Conservation (phyloP, 2,797 vertebrate species). For the Hydrophis major region DNA sequence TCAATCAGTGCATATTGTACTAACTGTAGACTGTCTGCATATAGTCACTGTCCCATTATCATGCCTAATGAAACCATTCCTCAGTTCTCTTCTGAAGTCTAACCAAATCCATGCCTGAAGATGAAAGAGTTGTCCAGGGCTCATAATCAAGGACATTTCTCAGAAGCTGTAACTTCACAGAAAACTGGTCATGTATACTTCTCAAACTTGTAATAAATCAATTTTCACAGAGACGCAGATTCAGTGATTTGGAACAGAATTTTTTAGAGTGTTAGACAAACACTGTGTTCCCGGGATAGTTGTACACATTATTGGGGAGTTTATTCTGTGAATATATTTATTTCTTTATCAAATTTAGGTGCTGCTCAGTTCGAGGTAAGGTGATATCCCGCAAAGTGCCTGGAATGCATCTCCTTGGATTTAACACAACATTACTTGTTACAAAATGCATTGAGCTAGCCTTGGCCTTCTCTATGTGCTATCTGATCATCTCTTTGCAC, state of each 20-base stretch:
- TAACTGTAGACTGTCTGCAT: background rate
- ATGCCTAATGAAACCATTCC: background rate
- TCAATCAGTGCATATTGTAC: background rate
- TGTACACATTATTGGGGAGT: no score
- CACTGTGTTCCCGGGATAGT: background rate
- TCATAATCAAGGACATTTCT: background rate
- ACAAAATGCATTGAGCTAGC: background rate
- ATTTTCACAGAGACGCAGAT: background rate
- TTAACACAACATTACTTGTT: background rate
- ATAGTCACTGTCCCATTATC: background rate
- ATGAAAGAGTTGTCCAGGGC: background rate
- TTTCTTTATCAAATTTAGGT: background rate
- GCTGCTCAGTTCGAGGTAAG: rapidly evolving
- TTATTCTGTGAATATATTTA: background rate
- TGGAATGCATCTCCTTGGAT: background rate
- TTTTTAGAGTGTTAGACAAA: background rate
- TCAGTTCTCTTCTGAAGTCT: background rate
- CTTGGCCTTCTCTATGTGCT: background rate
- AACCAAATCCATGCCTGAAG: background rate
- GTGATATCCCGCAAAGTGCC: background rate
- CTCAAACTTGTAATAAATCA: background rate
- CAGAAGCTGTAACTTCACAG: background rate
- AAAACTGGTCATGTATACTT: background rate
- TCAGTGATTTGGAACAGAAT: background rate
- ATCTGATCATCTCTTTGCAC: background rate